These are phyloP conservation scores for Phyllotis vaccarum DNA, from an alignment of 2,797 vertebrate genomes.

Conservation along the genomic window DNA sequence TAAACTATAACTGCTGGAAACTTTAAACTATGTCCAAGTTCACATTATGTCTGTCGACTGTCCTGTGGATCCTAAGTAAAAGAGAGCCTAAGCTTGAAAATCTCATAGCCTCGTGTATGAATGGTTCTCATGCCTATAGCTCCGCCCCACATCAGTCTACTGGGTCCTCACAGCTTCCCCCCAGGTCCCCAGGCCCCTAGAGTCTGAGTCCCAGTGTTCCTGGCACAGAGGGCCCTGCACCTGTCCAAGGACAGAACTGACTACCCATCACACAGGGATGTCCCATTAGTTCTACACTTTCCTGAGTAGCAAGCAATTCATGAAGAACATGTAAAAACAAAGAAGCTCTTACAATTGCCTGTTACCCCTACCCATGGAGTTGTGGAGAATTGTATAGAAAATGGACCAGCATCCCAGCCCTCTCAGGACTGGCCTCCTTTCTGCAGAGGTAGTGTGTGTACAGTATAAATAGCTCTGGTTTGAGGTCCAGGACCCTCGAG, in stretches of 20 bases:
- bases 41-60: background rate
- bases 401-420: background rate
- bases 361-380: background rate
- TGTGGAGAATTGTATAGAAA: background rate
- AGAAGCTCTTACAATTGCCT: background rate
- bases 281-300: background rate
- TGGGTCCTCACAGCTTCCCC: fast-evolving
- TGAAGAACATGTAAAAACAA: background rate
- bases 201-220: background rate
- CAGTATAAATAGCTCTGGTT: background rate
- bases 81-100: background rate
- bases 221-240: background rate
- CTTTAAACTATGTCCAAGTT: background rate
- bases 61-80: background rate
- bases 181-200: fast-evolving
- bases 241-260: background rate
- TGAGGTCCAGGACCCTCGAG: no score
- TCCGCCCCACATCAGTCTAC: background rate
- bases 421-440: background rate
- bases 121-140: background rate
- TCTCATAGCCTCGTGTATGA: background rate
- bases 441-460: background rate
- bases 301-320: background rate
- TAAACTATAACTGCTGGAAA: slow-evolving; percentile 3
- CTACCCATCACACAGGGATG: background rate